These are phyloP conservation scores for Paraplagusia blochii DNA, from an alignment of 2,113 vertebrate species.

Conservation along the genomic window DNA sequence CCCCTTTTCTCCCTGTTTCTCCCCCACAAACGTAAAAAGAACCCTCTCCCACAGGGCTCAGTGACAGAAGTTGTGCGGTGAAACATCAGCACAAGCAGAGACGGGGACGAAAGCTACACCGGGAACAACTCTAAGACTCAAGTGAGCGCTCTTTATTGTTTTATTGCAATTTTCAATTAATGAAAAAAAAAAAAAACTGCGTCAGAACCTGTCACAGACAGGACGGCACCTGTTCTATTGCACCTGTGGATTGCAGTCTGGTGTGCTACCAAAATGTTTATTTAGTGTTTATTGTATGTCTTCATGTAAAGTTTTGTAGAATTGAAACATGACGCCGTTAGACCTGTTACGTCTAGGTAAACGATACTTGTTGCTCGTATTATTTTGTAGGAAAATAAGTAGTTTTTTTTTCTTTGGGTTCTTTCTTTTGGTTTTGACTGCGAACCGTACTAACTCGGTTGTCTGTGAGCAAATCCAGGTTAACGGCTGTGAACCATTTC, in stretches of 20 bases:
- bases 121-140: neutral
- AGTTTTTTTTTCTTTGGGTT: too few species aligned
- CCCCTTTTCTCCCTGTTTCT: slow-evolving; percentile 38
- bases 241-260: neutral
- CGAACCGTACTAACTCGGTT: too few species aligned
- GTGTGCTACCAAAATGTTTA: neutral
- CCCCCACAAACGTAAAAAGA: neutral
- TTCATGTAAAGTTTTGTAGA: too few species aligned
- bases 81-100: neutral
- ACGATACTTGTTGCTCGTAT: too few species aligned
- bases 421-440: too few species aligned
- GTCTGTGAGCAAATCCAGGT: too few species aligned
- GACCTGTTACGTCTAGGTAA: too few species aligned
- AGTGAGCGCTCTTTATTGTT: neutral
- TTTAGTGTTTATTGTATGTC: too few species aligned
- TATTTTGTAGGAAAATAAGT: too few species aligned
- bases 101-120: neutral
- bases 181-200: neutral
- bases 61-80: neutral
- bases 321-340: too few species aligned
- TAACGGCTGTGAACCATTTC: neutral
- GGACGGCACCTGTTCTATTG: neutral
- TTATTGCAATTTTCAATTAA: neutral
- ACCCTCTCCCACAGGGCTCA: neutral
- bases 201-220: neutral